phyloP scores from a whole-genome alignment of 2,888 invertebrate genomes.

The Scotopteryx bipunctaria region DNA sequence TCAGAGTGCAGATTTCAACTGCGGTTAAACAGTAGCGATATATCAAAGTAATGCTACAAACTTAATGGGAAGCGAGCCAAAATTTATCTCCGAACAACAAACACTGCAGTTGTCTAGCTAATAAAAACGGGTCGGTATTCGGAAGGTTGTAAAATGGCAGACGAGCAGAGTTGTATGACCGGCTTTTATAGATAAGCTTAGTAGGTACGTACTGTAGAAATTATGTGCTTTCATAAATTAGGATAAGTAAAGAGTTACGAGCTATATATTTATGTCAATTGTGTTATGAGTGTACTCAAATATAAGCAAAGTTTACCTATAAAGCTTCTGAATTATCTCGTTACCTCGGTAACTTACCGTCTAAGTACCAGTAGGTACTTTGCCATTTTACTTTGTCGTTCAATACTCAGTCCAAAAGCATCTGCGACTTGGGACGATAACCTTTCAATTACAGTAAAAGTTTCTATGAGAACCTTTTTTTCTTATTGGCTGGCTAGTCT shows the following conservation, averaged over 20 bases:
- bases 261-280: too few species aligned
- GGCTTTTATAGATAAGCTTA: background rate
- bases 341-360: too few species aligned
- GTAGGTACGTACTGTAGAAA: too few species aligned
- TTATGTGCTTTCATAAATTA: too few species aligned
- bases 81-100: constrained; percentile 33
- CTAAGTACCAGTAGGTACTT: too few species aligned
- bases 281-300: too few species aligned
- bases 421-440: background rate
- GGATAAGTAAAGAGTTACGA: too few species aligned
- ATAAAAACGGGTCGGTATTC: constrained; percentile 22
- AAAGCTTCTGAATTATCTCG: too few species aligned
- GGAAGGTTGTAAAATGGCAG: constrained; percentile 14
- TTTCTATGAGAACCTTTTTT: background rate
- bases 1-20: constrained; percentile 30
- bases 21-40: constrained; percentile 32
- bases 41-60: constrained; percentile 34
- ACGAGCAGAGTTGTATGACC: constrained; percentile 12
- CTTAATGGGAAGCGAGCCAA: constrained; percentile 41
- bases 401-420: background rate
- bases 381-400: too few species aligned
- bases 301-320: too few species aligned
- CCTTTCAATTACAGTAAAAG: background rate
- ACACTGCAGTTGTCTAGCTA: constrained; percentile 30
- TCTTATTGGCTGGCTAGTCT: background rate